phyloP scores from a whole-genome alignment of 2,113 vertebrate genomes.

The Rhea americana region DNA sequence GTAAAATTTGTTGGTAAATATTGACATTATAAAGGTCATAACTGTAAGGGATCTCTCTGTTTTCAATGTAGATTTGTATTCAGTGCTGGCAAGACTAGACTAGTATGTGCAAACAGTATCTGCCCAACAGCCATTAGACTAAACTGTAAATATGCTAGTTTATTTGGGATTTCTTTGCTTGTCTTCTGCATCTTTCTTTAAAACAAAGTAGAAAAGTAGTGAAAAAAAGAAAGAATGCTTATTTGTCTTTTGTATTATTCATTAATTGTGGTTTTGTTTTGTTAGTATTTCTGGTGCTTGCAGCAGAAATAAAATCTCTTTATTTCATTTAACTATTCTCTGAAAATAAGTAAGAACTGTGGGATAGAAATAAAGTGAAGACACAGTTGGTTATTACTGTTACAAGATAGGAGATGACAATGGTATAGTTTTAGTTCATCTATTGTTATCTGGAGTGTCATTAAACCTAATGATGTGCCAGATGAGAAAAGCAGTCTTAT shows the following conservation, averaged over 20 bases:
- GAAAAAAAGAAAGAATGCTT: background rate
- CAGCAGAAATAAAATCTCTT: background rate
- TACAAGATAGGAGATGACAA: conserved; percentile 63
- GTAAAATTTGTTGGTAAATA: background rate
- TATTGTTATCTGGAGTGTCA: conserved; percentile 58
- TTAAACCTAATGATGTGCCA: conserved; percentile 68
- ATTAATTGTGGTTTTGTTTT: background rate
- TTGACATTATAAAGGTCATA: background rate
- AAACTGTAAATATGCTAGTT: background rate
- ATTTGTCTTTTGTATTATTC: background rate
- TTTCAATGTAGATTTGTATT: conserved; percentile 10
- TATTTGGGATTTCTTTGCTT: background rate
- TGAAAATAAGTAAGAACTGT: conserved; percentile 24
- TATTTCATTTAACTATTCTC: conserved; percentile 33
- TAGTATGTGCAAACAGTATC: background rate
- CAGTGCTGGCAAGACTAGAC: background rate
- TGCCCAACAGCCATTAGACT: background rate
- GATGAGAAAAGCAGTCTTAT: conserved; percentile 63
- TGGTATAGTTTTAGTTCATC: conserved; percentile 63
- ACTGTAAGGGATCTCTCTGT: background rate
- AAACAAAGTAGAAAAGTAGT: background rate
- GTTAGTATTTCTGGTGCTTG: background rate
- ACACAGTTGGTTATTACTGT: conserved; percentile 53
- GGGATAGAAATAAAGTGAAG: conserved; percentile 35
- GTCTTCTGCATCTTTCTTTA: background rate